Percentiles rank a stretch among this genome's conserved stretches.
Conservation (phyloP, 1,140 invertebrate genomes). For the Caenorhabditis brenneri region DNA sequence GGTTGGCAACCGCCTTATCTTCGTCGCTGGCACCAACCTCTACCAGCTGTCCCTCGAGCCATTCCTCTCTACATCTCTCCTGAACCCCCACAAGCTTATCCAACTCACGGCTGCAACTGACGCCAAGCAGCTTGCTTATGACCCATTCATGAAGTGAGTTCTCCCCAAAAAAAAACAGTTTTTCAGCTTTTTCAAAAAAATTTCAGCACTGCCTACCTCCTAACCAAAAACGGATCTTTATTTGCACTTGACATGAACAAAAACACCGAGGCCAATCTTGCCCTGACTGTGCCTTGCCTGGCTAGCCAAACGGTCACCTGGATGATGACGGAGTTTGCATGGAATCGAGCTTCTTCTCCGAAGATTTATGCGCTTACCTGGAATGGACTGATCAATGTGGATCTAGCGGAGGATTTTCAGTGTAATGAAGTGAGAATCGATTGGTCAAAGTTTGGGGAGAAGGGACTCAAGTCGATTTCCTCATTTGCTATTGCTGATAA, state of each 20-base stretch:
- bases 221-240: conserved; percentile 68
- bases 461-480: conserved; percentile 65
- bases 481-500: conserved; percentile 70
- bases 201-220: conserved; percentile 69
- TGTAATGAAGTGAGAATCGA: conserved; percentile 67
- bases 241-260: conserved; percentile 63
- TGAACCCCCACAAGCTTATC: conserved; percentile 64
- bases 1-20: conserved; percentile 66
- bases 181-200: too few species aligned
- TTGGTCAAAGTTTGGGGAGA: conserved; percentile 68
- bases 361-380: conserved; percentile 67
- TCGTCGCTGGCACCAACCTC: conserved; percentile 57
- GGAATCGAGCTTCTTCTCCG: conserved; percentile 67
- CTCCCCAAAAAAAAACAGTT: too few species aligned
- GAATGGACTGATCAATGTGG: conserved; percentile 66
- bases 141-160: conserved; percentile 68
- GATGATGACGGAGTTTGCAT: conserved; percentile 67
- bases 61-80: conserved; percentile 59
- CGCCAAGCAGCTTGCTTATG: conserved; percentile 68
- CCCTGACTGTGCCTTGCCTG: conserved; percentile 61
- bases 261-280: conserved; percentile 61
- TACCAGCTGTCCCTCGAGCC: conserved; percentile 51
- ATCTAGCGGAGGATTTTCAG: conserved; percentile 56
- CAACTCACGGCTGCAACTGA: conserved; percentile 67
- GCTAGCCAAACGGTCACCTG: conserved; percentile 67